Evolutionary conservation across 2,888 invertebrate genomes (phyloP), one percentile per base, ranked within the genome.

Genomic region (Gandaritis pyraliata): DNA sequence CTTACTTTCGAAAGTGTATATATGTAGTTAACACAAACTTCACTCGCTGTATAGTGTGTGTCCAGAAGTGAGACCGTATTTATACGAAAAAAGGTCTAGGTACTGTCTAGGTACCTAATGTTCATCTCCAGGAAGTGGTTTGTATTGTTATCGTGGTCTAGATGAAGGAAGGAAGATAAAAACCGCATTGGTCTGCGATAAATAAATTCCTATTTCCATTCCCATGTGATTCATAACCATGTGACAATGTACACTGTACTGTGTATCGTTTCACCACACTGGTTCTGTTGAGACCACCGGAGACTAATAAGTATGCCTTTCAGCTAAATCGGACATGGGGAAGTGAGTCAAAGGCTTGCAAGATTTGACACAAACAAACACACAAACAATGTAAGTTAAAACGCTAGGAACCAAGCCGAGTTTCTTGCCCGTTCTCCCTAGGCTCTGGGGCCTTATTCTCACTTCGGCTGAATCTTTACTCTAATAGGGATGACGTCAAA

Each of bases 131-230:
- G 55, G 55, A 56, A 38, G 48, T 48, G 55, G 55, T 48, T 30
- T n/a, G 15, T 8, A 29, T 38, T n/a, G n/a, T n/a, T 55, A 55
- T 55, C 55, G 15, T 39, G 54, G 54, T 54, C 29, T 13, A 4
- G 18, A 18, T 23, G n/a, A n/a, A 39, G 13, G 16, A 16, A 8
- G 10, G 1, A 1, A 4, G 13, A 46, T 23, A 16, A 46, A 23
- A 29, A 46, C 46, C 46, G 23, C 46, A 46, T 46, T 6, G 45
- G 18, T 8, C 12, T 15, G 45, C 4, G 47, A 47, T 47, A 47
- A 30, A 30, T 2, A 30, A 13, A 8, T 33, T 8, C 10, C 8
- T 8, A 13, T 33, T 33, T 8, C 10, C 8, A 13, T 47, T 47
- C 47, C 23, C 47, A 47, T 7, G 10, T 29, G 13, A 29, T 7